Evolutionary conservation across 1,140 invertebrate genomes (phyloP), one percentile per base, ranked within the genome.

Genomic region (Euschistus heros): DNA sequence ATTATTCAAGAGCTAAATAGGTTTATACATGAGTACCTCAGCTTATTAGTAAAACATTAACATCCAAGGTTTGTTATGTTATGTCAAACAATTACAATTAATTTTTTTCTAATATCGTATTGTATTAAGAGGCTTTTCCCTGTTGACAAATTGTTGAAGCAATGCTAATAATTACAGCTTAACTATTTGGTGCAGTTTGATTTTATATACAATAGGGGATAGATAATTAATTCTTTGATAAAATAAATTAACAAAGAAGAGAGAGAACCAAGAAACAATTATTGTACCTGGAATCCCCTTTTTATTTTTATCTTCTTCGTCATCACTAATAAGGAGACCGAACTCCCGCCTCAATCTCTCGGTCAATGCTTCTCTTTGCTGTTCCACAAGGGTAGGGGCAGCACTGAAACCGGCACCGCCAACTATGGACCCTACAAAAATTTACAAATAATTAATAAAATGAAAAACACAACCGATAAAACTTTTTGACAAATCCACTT

Each of bases 271-370:
- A 6, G 17, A 33, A n/a, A 33, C n/a, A 59, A 15, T 24, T 33
- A 59, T 27, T 42, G 17, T 61, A 61, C 59, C 59, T 61, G 59
- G 30, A 27, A n/a, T 61, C 26, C n/a, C 17, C 10, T 24, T 18
- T 42, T 64, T 64, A 20, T 68, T 69, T 60, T 68, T 62, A 44
- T 70, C 63, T 68, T 82, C 82, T 64, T 86, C 84, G 68, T 87
- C 85, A 62, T 86, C 85, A 57, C 80, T 81, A 50, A 85, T 75
- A 68, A 85, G 84, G 17, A 89, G 76, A n/a, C 86, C 87, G 76
- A 88, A 88, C 73, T 88, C 86, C 46, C 84, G 76, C 73, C 86
- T 81, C 68, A 89, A 75, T 70, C 88, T 79, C 70, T 87, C 84
- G 18, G 84, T 86, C 26, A 89, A 79, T 74, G 85, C 88, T 74